Base-by-base conservation (phyloP, 2,888 invertebrate genomes). In the Pammene fasciana region DNA sequence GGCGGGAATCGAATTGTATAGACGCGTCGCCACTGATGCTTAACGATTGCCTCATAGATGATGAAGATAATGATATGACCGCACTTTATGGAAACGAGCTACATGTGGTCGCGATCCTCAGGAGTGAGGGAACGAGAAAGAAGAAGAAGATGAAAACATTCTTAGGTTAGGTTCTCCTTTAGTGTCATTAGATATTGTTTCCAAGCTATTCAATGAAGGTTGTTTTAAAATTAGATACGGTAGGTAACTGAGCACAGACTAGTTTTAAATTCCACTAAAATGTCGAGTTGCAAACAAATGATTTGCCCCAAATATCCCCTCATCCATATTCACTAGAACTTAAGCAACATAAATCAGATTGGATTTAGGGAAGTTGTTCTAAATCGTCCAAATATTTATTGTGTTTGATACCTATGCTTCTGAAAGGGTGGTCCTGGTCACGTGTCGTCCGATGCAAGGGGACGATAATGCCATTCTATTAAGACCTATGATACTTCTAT, bases 371-470 rank as follows among this genome's bases (percentile, higher is more conserved):
- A 82, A 84, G 81, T 81, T 76, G 77, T 79, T 79, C 81, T 78
- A 81, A 85, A 83, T 87, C 81, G 80, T 84, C 85, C 85, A 89
- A 91, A 92, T 90, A 90, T 91, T 89, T 90, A 86, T 89, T 83
- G 83, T 83, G 76, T 80, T 81, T 77, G 78, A 76, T 78, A 76
- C 75, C 73, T 67, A 70, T 73, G 74, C 79, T 81, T 80, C 76
- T 77, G 76, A 85, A 89, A 88, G 90, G 89, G 89, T 87, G 84
- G 75, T 72, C 26, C 26, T 71, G 75, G 86, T 79, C 90, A 89
- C 90, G 90, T 90, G 91, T 73, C 86, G 71, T 46, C 70, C 73
- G 50, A 72, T 26, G 76, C 74, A 76, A 80, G 82, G 89, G 88
- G 86, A 80, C 68, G 65, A 57, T 14, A 18, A 5, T 46, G 72